Evolutionary conservation across 2,888 invertebrate genomes (phyloP).

Genomic region (Cosmopolites sordidus): DNA sequence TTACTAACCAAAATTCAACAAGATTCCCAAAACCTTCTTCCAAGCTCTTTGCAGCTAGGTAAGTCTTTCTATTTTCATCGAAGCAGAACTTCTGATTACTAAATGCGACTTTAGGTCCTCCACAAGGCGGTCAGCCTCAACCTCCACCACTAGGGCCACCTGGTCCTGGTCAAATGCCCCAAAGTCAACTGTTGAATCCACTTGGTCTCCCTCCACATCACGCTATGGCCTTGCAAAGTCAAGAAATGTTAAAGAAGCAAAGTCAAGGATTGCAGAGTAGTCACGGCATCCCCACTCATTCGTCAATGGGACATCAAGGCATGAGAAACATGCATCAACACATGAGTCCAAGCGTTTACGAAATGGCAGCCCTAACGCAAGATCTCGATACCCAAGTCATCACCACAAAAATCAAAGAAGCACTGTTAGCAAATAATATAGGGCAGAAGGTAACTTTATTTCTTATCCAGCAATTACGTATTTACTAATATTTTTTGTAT

Average conservation of each 20-base stretch:
- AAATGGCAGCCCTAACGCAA: conserved; percentile 94
- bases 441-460: conserved; percentile 92
- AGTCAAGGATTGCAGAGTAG: conserved; percentile 46
- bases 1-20: conserved; percentile 67
- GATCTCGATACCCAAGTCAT: conserved; percentile 95
- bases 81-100: conserved; percentile 10
- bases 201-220: conserved; percentile 75
- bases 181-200: conserved; percentile 58
- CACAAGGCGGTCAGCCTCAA: conserved; percentile 45
- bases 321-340: conserved; percentile 76
- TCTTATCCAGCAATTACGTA: no score
- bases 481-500: conserved; percentile 4
- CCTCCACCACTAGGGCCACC: conserved; percentile 46
- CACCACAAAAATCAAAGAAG: conserved; percentile 95
- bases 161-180: conserved; percentile 18
- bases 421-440: conserved; percentile 92
- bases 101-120: conserved; percentile 29
- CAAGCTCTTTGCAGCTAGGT: conserved; percentile 51
- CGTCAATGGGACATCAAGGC: conserved; percentile 59
- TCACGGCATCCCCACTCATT: conserved; percentile 54
- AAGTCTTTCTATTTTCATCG: not conserved
- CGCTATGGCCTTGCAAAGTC: conserved; percentile 60
- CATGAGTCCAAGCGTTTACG: conserved; percentile 93
- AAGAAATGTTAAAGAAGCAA: conserved; percentile 55
- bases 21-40: conserved; percentile 60